Evolutionary conservation across 2,888 invertebrate species (phyloP).

Genomic region (Mythimna ferrago): DNA sequence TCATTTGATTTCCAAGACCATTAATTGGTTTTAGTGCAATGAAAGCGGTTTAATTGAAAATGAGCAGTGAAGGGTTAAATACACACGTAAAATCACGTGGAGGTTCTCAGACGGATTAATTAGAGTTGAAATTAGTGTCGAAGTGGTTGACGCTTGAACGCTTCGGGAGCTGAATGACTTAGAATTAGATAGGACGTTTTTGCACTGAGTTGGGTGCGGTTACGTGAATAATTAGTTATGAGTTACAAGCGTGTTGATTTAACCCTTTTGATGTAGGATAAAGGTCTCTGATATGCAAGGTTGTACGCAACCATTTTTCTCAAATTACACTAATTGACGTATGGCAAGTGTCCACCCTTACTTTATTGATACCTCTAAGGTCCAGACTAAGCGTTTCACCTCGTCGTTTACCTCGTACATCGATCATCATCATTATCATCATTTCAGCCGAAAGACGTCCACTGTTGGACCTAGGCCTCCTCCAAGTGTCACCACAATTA

Average conservation of each 20-base stretch:
- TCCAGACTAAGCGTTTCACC: too few species aligned
- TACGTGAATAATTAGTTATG: conserved; percentile 1
- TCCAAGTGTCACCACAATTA: too few species aligned
- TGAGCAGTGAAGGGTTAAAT: conserved; percentile 55
- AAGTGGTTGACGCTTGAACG: conserved; percentile 15
- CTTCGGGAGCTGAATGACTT: conserved; percentile 14
- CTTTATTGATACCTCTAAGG: too few species aligned
- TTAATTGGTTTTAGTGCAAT: conserved; percentile 63
- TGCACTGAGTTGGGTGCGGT: neutral
- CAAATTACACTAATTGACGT: neutral
- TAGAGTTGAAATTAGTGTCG: conserved; percentile 39
- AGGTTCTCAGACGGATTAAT: conserved; percentile 44
- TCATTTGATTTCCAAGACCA: conserved; percentile 51
- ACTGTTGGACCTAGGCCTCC: too few species aligned
- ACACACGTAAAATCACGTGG: conserved; percentile 50
- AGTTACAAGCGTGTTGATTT: conserved; percentile 16
- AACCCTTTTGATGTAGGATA: neutral
- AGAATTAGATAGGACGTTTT: conserved; percentile 13
- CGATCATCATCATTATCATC: too few species aligned
- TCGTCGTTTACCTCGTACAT: too few species aligned
- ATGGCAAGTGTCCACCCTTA: too few species aligned
- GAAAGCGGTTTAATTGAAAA: conserved; percentile 58
- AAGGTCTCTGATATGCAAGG: neutral
- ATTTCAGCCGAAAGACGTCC: too few species aligned
- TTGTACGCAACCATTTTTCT: neutral